These are phyloP conservation scores for Prunella himalayana DNA, from an alignment of 2,113 vertebrate genomes.

Conservation along the genomic window DNA sequence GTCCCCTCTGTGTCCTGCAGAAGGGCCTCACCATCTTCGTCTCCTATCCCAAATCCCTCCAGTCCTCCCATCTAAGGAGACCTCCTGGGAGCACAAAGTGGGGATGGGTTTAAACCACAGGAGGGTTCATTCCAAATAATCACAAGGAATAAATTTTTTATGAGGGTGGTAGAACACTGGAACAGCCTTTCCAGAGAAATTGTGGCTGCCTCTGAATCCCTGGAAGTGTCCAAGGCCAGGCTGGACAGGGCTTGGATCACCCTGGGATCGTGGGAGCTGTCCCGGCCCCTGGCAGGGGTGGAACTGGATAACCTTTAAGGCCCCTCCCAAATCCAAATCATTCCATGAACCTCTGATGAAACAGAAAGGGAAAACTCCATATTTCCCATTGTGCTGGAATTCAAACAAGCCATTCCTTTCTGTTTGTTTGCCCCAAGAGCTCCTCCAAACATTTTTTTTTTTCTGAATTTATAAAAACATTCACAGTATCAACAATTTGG, in stretches of 20 bases:
- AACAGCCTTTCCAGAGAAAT: background rate
- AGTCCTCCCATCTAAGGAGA: background rate
- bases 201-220: background rate
- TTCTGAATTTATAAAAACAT: background rate
- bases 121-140: background rate
- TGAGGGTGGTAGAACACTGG: too few species aligned
- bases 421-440: background rate
- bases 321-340: background rate
- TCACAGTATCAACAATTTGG: background rate
- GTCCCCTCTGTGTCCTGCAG: background rate
- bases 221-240: background rate
- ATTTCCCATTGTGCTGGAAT: background rate
- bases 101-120: background rate
- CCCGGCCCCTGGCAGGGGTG: background rate
- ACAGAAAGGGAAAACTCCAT: background rate
- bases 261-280: background rate
- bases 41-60: background rate
- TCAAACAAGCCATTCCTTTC: background rate
- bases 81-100: background rate
- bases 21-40: background rate
- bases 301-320: accelerated
- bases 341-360: background rate
- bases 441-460: background rate
- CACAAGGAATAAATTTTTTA: background rate
- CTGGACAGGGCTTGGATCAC: background rate